A percentile compares a stretch with the other conserved stretches of the same genome.
phyloP scores from a whole-genome alignment of 1,140 invertebrate genomes.

The Pogonomyrmex barbatus region DNA sequence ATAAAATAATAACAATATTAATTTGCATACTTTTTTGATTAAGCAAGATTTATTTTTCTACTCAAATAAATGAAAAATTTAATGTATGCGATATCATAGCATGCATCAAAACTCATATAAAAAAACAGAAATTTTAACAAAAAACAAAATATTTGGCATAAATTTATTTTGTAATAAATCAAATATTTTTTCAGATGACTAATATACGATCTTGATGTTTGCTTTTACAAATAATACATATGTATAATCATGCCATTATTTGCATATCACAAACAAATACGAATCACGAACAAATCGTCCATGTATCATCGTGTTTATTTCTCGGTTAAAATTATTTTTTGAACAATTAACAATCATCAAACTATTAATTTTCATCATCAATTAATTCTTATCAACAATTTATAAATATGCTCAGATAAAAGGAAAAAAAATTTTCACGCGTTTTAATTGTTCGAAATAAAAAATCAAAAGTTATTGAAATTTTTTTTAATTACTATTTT shows the following conservation, averaged over 20 bases:
- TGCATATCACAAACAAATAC: neutral
- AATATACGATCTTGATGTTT: neutral
- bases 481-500: neutral
- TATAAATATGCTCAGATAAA: neutral
- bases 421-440: neutral
- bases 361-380: neutral
- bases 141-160: neutral
- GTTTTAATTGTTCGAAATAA: neutral
- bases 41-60: neutral
- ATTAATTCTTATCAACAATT: neutral
- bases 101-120: no score
- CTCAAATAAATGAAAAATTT: neutral
- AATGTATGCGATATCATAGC: neutral
- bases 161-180: constrained; percentile 9
- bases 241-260: neutral
- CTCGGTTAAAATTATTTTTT: neutral
- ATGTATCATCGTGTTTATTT: neutral
- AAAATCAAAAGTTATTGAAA: neutral
- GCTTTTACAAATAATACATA: neutral
- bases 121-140: neutral
- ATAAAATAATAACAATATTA: constrained; percentile 5
- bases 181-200: neutral
- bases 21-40: neutral
- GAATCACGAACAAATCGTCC: no score
- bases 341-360: neutral